Conservation (phyloP, 2,797 vertebrate genomes). For the Typhlichthys subterraneus region DNA sequence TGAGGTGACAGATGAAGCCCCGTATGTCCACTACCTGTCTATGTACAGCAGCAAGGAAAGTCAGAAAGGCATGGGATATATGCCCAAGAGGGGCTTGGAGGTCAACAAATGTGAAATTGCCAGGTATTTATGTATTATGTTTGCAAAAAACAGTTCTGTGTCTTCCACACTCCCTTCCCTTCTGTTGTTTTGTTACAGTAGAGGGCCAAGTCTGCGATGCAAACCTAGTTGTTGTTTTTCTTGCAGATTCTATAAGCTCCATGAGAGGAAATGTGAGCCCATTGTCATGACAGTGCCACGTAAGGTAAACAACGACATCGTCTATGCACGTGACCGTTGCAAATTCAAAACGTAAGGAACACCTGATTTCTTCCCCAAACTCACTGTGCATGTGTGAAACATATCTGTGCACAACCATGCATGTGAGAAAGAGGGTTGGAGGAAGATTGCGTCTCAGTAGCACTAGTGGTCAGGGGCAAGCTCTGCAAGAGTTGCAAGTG, state of each 20-base stretch:
- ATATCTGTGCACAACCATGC: too few relatives aligned
- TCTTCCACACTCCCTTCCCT: background rate
- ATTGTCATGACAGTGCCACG: conserved; percentile 90
- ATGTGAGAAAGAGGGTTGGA: too few relatives aligned
- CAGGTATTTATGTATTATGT: conserved; percentile 70
- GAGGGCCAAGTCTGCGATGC: too few relatives aligned
- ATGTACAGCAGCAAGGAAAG: conserved; percentile 92
- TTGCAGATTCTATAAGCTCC: conserved; percentile 90
- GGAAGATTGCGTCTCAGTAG: too few relatives aligned
- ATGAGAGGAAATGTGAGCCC: conserved; percentile 89
- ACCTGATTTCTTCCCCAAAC: too few relatives aligned
- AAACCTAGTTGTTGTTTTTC: conserved; percentile 8
- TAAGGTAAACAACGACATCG: conserved; percentile 77
- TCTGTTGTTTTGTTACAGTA: background rate
- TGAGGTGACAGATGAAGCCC: conserved; percentile 88
- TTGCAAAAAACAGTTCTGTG: background rate
- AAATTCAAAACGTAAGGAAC: too few relatives aligned
- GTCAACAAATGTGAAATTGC: conserved; percentile 93
- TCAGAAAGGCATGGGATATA: conserved; percentile 91
- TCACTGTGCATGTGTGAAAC: too few relatives aligned
- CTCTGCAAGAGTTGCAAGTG: too few relatives aligned
- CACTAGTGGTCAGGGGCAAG: too few relatives aligned
- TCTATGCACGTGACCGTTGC: background rate
- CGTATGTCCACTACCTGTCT: conserved; percentile 88
- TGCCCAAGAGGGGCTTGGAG: conserved; percentile 92